Conservation (phyloP, 2,797 vertebrate genomes). For the Neomorphus geoffroyi region DNA sequence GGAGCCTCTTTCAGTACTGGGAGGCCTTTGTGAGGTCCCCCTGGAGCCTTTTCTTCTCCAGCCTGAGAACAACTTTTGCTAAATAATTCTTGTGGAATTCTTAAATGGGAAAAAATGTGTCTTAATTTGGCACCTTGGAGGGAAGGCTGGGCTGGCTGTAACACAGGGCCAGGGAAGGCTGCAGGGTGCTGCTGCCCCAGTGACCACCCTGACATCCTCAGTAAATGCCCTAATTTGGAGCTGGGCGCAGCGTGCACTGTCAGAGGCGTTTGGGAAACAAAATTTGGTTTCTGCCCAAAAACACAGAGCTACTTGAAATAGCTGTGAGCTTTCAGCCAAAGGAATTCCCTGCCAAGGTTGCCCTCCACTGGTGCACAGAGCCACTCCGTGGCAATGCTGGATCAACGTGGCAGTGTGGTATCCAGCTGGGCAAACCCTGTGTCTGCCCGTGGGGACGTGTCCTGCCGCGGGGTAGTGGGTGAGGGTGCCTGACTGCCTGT, state of each 20-base stretch:
- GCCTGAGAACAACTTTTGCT: background rate
- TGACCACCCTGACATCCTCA: background rate
- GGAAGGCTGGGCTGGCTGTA: background rate
- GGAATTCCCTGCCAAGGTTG: slow-evolving; percentile 17
- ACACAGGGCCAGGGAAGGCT: background rate
- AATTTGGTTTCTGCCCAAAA: slow-evolving; percentile 27
- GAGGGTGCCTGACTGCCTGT: background rate
- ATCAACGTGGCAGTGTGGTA: background rate
- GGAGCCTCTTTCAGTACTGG: too few species aligned
- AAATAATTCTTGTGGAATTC: background rate
- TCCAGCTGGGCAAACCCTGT: background rate
- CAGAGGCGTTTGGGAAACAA: background rate
- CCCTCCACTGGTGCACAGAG: rapidly evolving
- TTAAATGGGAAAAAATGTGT: background rate
- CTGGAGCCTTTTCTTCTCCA: too few species aligned
- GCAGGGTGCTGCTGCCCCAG: rapidly evolving
- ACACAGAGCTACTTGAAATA: background rate
- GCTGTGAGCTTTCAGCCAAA: background rate
- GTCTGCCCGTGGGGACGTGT: background rate
- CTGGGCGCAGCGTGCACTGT: background rate
- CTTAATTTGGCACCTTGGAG: background rate
- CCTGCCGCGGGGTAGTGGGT: background rate
- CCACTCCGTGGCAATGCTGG: rapidly evolving
- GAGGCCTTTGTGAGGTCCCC: too few species aligned
- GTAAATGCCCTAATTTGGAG: background rate